These are phyloP conservation scores for Tuberolachnus salignus DNA, from an alignment of 2,888 invertebrate genomes.

Conservation along the genomic window DNA sequence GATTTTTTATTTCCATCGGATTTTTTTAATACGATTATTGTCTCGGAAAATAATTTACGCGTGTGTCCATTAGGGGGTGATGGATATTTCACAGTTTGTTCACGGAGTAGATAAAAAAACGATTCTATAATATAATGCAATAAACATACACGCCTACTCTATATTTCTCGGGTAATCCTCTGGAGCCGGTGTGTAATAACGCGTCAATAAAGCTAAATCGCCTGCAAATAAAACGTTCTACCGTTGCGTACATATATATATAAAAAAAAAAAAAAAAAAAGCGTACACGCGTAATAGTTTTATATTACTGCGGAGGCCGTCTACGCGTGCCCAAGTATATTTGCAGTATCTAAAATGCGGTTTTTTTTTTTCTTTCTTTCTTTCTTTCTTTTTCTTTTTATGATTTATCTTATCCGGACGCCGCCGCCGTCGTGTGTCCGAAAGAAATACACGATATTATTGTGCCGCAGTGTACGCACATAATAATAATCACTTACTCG, in stretches of 20 bases:
- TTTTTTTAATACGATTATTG: constrained; percentile 20
- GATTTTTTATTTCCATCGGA: too few relatives aligned
- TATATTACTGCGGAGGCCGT: constrained; percentile 21
- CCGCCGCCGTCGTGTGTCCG: not conserved
- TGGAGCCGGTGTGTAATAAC: constrained; percentile 25
- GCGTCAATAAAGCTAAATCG: constrained; percentile 47
- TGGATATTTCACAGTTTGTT: constrained; percentile 9
- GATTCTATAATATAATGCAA: too few relatives aligned
- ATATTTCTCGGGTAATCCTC: constrained; percentile 35
- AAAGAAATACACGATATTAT: not conserved
- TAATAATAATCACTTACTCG: too few relatives aligned
- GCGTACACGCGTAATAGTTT: constrained; percentile 29
- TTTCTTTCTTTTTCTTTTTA: not conserved
- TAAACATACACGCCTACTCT: too few relatives aligned
- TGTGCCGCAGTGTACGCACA: not conserved
- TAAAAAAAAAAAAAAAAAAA: too few relatives aligned
- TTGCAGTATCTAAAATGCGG: not conserved
- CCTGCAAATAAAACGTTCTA: constrained; percentile 41
- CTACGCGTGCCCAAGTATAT: not conserved
- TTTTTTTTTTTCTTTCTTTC: too few relatives aligned
- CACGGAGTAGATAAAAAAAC: constrained; percentile 25
- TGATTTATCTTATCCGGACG: constrained; percentile 26
- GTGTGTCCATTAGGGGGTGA: too few relatives aligned
- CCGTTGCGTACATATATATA: not conserved
- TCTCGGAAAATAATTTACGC: too few relatives aligned